phyloP scores from a whole-genome alignment of 2,888 invertebrate genomes.

The Chrysotoxum bicinctum region DNA sequence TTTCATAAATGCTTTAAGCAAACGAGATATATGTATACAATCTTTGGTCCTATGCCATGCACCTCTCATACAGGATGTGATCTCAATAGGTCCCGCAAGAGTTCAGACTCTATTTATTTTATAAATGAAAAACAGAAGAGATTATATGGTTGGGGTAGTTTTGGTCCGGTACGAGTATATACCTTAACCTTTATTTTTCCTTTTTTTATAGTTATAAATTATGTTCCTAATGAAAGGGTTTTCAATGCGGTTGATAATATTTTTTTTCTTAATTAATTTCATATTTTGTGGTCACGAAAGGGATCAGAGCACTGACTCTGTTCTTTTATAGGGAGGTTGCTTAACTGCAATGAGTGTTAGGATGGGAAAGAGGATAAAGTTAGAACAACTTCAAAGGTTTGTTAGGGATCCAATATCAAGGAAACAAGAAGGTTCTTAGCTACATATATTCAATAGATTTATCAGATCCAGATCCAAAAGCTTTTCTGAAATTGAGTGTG shows the following conservation, averaged over 20 bases:
- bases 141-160: background rate
- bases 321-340: background rate
- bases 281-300: constrained; percentile 5
- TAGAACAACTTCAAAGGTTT: background rate
- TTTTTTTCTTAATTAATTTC: constrained; percentile 25
- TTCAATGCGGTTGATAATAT: constrained; percentile 38
- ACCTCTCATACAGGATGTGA: constrained; percentile 10
- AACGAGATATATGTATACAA: constrained; percentile 35
- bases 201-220: too few relatives aligned
- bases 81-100: constrained; percentile 13
- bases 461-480: too few relatives aligned
- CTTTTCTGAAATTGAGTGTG: too few relatives aligned
- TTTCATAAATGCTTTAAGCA: constrained; percentile 69
- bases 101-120: constrained; percentile 58
- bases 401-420: background rate
- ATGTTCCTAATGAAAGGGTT: constrained; percentile 17
- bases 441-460: too few relatives aligned
- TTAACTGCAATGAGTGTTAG: background rate
- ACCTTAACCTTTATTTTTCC: background rate
- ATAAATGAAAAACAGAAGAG: constrained; percentile 50
- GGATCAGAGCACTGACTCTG: background rate
- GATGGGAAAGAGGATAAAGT: background rate
- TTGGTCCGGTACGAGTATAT: background rate
- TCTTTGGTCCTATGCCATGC: constrained; percentile 24
- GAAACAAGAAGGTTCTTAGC: too few relatives aligned